Evolutionary conservation across 2,797 vertebrate species (phyloP).

Genomic region (Danio choprae): DNA sequence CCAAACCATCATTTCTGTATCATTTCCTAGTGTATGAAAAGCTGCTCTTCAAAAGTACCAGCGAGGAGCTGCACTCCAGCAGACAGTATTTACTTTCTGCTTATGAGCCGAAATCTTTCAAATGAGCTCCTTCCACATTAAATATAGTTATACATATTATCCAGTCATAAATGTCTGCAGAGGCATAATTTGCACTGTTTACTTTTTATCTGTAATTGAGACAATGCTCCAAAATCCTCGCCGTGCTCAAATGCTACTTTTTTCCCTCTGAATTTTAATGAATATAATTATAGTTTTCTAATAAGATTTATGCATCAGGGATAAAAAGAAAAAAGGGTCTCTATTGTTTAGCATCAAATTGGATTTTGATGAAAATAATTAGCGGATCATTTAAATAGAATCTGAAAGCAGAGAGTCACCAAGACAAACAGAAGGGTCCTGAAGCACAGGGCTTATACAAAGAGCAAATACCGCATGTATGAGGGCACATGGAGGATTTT

Average conservation of each 20-base stretch:
- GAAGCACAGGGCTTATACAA: constrained; percentile 23
- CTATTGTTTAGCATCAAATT: constrained; percentile 69
- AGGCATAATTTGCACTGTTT: constrained; percentile 72
- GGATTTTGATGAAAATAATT: constrained; percentile 69
- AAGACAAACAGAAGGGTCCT: constrained; percentile 20
- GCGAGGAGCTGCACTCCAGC: background rate
- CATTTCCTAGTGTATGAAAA: background rate
- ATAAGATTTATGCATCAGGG: constrained; percentile 72
- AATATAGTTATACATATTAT: constrained; percentile 30
- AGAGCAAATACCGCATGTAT: background rate
- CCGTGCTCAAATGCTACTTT: constrained; percentile 62
- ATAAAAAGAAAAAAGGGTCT: constrained; percentile 51
- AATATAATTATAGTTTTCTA: constrained; percentile 77
- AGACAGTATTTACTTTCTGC: background rate
- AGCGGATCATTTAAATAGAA: constrained; percentile 48
- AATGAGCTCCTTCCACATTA: constrained; percentile 19
- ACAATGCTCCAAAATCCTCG: constrained; percentile 71
- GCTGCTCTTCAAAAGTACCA: background rate
- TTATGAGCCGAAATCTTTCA: constrained; percentile 12
- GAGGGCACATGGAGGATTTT: background rate
- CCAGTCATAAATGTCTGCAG: constrained; percentile 31
- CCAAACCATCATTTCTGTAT: too few species aligned
- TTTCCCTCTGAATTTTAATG: constrained; percentile 72
- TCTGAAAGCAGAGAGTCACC: constrained; percentile 44
- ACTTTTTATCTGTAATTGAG: constrained; percentile 71